A percentile compares a stretch with the other conserved stretches of the same genome.
phyloP scores from a whole-genome alignment of 2,113 vertebrate species.

The Setophaga coronata region DNA sequence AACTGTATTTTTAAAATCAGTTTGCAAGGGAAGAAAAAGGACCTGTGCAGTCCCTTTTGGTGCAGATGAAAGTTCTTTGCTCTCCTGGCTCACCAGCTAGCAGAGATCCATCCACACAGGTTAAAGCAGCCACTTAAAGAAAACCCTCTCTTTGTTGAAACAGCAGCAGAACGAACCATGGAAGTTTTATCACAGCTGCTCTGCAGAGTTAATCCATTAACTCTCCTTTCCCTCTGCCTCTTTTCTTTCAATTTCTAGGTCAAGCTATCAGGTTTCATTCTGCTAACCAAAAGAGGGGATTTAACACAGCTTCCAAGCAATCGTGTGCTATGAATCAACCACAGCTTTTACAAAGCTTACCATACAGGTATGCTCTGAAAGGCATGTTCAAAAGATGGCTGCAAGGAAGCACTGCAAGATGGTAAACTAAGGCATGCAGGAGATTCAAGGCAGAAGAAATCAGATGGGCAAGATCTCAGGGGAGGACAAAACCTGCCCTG shows the following conservation, averaged over 20 bases:
- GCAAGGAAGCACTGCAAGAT: background rate
- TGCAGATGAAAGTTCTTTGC: background rate
- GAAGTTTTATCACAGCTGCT: background rate
- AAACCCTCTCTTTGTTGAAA: background rate
- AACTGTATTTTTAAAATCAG: background rate
- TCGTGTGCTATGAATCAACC: background rate
- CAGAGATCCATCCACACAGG: background rate
- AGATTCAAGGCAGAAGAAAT: background rate
- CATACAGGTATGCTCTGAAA: background rate
- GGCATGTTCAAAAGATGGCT: background rate
- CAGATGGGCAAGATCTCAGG: background rate
- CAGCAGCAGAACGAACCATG: background rate
- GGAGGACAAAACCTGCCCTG: background rate
- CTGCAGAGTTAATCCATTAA: background rate
- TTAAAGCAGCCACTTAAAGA: conserved; percentile 5
- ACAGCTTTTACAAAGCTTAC: background rate
- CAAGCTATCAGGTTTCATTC: background rate
- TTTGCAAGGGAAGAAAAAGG: background rate
- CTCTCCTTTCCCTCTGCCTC: background rate
- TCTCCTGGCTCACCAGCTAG: background rate
- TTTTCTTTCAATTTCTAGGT: conserved; percentile 25
- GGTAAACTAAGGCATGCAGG: background rate
- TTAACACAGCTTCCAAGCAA: background rate
- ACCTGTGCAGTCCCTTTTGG: background rate
- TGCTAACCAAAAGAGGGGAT: background rate